phyloP scores from a whole-genome alignment of 2,888 invertebrate species.

The Morpho helenor region DNA sequence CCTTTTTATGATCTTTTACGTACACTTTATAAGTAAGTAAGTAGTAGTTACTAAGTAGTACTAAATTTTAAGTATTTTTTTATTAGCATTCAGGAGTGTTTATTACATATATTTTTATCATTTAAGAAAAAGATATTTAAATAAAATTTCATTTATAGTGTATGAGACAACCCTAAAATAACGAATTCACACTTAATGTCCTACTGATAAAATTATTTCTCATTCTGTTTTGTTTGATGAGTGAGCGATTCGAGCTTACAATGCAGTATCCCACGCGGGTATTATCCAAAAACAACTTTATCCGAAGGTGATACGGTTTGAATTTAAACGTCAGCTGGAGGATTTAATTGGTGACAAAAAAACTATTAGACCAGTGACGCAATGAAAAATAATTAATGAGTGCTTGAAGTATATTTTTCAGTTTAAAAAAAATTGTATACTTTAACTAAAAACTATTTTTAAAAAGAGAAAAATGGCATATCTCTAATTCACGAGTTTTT shows the following conservation, averaged over 20 bases:
- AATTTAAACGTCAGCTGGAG: background rate
- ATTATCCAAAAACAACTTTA: conserved; percentile 8
- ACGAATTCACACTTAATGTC: conserved; percentile 21
- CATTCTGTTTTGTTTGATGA: conserved; percentile 17
- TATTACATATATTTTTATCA: background rate
- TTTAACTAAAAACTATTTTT: too few species aligned
- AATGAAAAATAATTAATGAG: background rate
- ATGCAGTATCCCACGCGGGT: background rate
- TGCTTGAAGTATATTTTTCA: too few species aligned
- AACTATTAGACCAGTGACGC: conserved; percentile 15
- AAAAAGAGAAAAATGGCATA: too few species aligned
- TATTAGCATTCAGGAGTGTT: too few species aligned
- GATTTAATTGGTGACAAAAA: conserved; percentile 21
- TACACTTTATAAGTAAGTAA: too few species aligned
- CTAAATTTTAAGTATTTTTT: too few species aligned
- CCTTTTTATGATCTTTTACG: too few species aligned
- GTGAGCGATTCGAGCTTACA: conserved; percentile 3
- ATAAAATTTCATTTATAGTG: too few species aligned
- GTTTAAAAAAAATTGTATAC: too few species aligned
- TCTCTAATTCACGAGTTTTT: too few species aligned
- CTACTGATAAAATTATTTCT: conserved; percentile 18
- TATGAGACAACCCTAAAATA: conserved; percentile 14
- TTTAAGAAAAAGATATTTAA: background rate
- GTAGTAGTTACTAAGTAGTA: too few species aligned
- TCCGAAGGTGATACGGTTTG: conserved; percentile 1